Percentiles rank a stretch among this genome's conserved stretches.
phyloP scores from a whole-genome alignment of 2,797 vertebrate species.

The Cryptoprocta ferox region DNA sequence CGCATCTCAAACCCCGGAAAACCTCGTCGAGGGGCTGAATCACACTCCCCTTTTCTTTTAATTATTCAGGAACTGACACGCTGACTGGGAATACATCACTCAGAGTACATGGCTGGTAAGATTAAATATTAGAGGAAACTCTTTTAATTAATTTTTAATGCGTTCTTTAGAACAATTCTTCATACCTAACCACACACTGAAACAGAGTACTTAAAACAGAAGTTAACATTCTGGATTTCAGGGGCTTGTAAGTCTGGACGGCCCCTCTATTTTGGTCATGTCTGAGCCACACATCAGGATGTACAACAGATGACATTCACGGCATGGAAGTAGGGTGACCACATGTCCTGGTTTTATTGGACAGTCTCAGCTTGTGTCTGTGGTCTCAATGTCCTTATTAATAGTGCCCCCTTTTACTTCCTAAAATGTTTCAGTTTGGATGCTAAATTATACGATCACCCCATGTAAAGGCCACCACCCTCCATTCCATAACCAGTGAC shows the following conservation, averaged over 20 bases:
- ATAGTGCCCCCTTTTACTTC: neutral
- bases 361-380: neutral
- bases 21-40: neutral
- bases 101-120: slow-evolving; percentile 60
- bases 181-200: slow-evolving; percentile 47
- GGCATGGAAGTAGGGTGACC: neutral
- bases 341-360: neutral
- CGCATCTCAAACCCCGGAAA: neutral
- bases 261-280: neutral
- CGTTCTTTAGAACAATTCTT: slow-evolving; percentile 70
- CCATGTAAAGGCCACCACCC: neutral
- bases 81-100: slow-evolving; percentile 59
- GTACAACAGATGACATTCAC: neutral
- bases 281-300: neutral
- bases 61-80: slow-evolving; percentile 63
- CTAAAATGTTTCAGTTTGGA: neutral
- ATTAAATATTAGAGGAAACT: slow-evolving; percentile 78
- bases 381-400: neutral
- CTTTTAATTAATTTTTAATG: slow-evolving; percentile 77
- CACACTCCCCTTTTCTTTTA: slow-evolving; percentile 41
- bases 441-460: neutral
- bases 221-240: slow-evolving; percentile 57
- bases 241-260: slow-evolving; percentile 5
- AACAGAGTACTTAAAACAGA: slow-evolving; percentile 69
- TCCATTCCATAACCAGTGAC: neutral